Evolutionary conservation across 2,113 vertebrate genomes (phyloP).

Genomic region (Tenrec ecaudatus): DNA sequence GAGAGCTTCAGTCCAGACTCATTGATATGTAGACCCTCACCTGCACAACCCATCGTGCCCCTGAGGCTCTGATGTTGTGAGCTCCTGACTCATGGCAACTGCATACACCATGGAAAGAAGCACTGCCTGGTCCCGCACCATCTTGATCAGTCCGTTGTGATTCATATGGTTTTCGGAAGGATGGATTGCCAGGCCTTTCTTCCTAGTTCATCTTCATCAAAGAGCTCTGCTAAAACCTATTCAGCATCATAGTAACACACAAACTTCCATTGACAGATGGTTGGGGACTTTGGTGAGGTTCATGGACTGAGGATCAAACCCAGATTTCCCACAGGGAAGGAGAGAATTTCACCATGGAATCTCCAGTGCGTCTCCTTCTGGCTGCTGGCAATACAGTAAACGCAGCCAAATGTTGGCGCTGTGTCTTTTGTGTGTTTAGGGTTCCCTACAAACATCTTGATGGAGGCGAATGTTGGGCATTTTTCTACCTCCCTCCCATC

Average conservation of each 20-base stretch:
- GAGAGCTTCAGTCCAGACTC: slow-evolving; percentile 8
- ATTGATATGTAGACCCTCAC: not conserved
- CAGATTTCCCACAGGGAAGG: not conserved
- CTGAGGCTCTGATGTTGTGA: not conserved
- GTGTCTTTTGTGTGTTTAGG: not conserved
- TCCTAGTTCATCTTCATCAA: not conserved
- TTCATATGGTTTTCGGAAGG: not conserved
- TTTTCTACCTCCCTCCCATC: slow-evolving; percentile 2
- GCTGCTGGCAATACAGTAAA: not conserved
- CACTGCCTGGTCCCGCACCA: not conserved
- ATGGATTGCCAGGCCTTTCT: not conserved
- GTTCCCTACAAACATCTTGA: not conserved
- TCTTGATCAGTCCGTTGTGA: not conserved
- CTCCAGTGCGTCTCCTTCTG: not conserved
- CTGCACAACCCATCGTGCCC: not conserved
- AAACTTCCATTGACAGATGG: not conserved
- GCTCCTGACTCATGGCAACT: not conserved
- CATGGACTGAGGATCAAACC: not conserved
- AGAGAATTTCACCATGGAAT: not conserved
- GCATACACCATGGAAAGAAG: not conserved
- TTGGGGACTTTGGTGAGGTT: not conserved
- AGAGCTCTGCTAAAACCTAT: not conserved
- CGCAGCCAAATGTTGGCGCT: not conserved
- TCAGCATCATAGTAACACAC: not conserved
- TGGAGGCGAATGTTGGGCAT: not conserved